A percentile compares a stretch with the other conserved stretches of the same genome.
These are phyloP conservation scores for Phrynosoma platyrhinos DNA, from an alignment of 2,113 vertebrate genomes.

Conservation along the genomic window DNA sequence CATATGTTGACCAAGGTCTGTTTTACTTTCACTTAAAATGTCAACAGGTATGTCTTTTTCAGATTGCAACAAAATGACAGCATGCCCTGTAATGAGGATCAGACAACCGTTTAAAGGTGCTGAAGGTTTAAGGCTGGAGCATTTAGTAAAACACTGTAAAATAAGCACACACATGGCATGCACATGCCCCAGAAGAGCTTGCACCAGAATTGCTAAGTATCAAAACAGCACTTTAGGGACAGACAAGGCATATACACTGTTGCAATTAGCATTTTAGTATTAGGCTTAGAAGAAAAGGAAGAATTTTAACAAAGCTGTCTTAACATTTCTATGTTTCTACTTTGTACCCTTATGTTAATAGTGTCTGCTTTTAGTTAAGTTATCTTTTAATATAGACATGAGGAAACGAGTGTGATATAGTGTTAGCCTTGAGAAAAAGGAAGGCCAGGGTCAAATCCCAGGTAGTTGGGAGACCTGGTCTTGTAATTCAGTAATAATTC, in stretches of 20 bases:
- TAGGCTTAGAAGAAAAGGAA: slow-evolving; percentile 54
- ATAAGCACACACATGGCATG: slow-evolving; percentile 31
- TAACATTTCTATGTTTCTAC: slow-evolving; percentile 10
- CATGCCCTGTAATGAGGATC: neutral
- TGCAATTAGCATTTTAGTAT: slow-evolving; percentile 67
- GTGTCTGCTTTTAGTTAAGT: slow-evolving; percentile 43
- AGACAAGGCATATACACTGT: slow-evolving; percentile 25
- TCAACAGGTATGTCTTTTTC: neutral
- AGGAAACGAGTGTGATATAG: neutral
- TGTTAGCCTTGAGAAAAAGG: neutral
- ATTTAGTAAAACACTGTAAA: slow-evolving; percentile 52
- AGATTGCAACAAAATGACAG: slow-evolving; percentile 11
- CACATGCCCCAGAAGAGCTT: slow-evolving; percentile 44
- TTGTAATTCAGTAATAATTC: neutral
- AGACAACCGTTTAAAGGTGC: neutral
- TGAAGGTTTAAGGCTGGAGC: slow-evolving; percentile 5
- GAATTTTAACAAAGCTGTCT: slow-evolving; percentile 58
- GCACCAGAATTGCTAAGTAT: slow-evolving; percentile 47
- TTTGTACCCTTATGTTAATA: slow-evolving; percentile 52
- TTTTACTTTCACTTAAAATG: slow-evolving; percentile 10
- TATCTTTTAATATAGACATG: neutral
- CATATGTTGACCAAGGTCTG: neutral
- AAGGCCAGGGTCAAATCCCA: neutral
- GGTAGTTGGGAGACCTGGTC: neutral
- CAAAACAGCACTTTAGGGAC: slow-evolving; percentile 61